These are phyloP conservation scores for Tinea pellionella DNA, from an alignment of 2,888 invertebrate species.

Conservation along the genomic window DNA sequence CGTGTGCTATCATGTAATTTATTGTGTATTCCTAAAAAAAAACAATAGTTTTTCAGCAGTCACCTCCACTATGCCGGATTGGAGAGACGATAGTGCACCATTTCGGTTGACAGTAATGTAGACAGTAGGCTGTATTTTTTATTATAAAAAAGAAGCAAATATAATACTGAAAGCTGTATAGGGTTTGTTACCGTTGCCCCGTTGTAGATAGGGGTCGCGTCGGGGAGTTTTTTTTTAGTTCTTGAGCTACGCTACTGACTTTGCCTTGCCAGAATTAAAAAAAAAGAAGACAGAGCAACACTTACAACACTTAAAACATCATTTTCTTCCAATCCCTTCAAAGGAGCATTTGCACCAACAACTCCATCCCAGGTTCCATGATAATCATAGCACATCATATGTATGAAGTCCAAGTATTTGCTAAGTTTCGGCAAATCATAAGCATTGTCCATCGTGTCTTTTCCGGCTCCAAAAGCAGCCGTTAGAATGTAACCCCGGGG, in stretches of 20 bases:
- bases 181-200: no score
- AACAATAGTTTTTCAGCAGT: conserved; percentile 5
- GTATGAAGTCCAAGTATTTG: conserved; percentile 76
- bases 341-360: conserved; percentile 83
- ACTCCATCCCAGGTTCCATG: conserved; percentile 85
- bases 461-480: conserved; percentile 84
- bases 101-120: no score
- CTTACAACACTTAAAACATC: conserved; percentile 79
- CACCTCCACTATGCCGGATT: no score
- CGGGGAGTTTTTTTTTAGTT: no score
- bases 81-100: no score
- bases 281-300: conserved; percentile 13
- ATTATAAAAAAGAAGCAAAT: no score
- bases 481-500: conserved; percentile 77
- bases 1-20: conserved; percentile 78
- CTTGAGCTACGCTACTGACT: no score
- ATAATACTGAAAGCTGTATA: no score
- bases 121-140: no score
- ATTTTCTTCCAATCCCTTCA: conserved; percentile 57
- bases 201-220: no score
- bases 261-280: no score
- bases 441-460: conserved; percentile 78
- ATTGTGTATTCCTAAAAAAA: conserved; percentile 76
- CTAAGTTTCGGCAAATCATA: conserved; percentile 81
- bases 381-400: conserved; percentile 92